Evolutionary conservation across 2,888 invertebrate species (phyloP).

Genomic region (Scrobipalpa costella): DNA sequence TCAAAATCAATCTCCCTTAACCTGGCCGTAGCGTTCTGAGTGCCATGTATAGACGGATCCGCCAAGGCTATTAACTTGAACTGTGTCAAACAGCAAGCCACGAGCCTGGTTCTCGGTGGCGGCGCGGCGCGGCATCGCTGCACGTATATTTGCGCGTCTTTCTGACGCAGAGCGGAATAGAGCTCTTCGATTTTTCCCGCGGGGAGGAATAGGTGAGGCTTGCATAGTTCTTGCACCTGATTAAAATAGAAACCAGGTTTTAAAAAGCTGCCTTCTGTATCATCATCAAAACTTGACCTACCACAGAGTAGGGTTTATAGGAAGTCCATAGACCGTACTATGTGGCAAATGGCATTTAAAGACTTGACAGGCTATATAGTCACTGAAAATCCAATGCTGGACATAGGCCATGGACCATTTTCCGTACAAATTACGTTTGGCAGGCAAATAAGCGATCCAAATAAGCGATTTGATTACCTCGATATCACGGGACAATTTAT

Average conservation of each 20-base stretch:
- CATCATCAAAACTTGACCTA: too few species aligned
- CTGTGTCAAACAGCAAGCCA: constrained; percentile 92
- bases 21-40: constrained; percentile 85
- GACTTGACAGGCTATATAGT: too few species aligned
- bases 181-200: constrained; percentile 94
- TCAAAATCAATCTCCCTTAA: constrained; percentile 93
- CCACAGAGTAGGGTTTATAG: too few species aligned
- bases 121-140: constrained; percentile 85
- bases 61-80: constrained; percentile 86
- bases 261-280: not conserved
- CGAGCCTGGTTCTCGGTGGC: constrained; percentile 84
- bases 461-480: too few species aligned
- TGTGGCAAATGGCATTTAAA: too few species aligned
- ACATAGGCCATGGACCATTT: too few species aligned
- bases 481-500: too few species aligned
- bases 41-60: constrained; percentile 93
- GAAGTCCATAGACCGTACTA: too few species aligned
- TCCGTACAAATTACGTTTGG: too few species aligned
- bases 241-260: not conserved
- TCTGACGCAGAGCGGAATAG: constrained; percentile 91
- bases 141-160: constrained; percentile 97
- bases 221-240: constrained; percentile 85
- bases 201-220: constrained; percentile 90
- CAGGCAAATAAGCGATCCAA: too few species aligned
- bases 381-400: too few species aligned